Evolutionary conservation across 2,113 vertebrate species (phyloP), one percentile per base, ranked within the genome.

Genomic region (Petroica traversi): DNA sequence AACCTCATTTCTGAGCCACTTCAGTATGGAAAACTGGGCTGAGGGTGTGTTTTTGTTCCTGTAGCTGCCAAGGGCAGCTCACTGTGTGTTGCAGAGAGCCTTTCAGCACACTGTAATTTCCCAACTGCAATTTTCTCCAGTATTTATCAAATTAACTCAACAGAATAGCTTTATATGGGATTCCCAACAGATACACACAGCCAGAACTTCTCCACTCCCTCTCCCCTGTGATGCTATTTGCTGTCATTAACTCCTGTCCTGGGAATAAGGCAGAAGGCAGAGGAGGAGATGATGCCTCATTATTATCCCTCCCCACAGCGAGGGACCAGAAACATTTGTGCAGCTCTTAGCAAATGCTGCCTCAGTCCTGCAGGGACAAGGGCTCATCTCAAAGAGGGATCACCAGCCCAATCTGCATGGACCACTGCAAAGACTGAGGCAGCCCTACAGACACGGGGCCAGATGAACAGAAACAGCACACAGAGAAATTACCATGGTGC

Each of bases 91-190:
- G 57, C 48, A 40, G 3, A 46, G 45, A 93, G 6, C 31, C 45
- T 76, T 73, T 76, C 46, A 66, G 34, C 63, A 38, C 8, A 26
- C 12, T 41, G 17, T 34, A 10, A 92, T 81, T 92, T 84, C 68
- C 59, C 54, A 88, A 5, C 3, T 36, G 86, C 58, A 24, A 61
- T 62, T 84, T 94, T 75, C 72, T 23, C 10, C 64, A 77, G 38
- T 31, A 86, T 74, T 88, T 94, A 58, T 63, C 72, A 77, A 73
- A 80, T 88, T 81, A 94, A 73, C 62, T 66, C 45, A 61, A 61
- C 41, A 84, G 20, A 83, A 91, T 6, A 54, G 83, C 68, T 85
- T 83, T 63, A 14, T 16, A 55, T n/a, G 36, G 68, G 75, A 88
- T 84, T 91, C 92, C 82, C 79, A 80, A 34, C 63, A 94, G 88